Conservation (phyloP, 2,797 vertebrate species). For the Poecile montanus region DNA sequence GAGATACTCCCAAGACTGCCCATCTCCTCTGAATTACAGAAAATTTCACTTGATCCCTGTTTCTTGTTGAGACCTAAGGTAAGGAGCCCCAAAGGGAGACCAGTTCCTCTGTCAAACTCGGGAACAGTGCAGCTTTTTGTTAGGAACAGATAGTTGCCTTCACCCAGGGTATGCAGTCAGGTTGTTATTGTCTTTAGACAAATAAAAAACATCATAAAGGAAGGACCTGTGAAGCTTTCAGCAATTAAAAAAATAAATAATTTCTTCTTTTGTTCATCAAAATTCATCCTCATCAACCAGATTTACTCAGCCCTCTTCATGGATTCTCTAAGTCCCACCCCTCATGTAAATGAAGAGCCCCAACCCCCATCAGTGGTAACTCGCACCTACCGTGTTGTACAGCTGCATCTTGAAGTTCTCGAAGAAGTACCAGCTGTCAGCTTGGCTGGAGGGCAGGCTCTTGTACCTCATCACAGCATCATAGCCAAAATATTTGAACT, state of each 20-base stretch:
- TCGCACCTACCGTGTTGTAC: background rate
- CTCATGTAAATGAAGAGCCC: background rate
- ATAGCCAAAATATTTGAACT: conserved; percentile 30
- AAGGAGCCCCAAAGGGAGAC: background rate
- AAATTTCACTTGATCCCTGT: background rate
- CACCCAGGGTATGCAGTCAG: background rate
- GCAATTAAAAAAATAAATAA: background rate
- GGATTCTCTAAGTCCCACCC: background rate
- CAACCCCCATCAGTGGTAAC: background rate
- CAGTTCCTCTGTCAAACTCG: background rate
- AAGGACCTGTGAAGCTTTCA: background rate
- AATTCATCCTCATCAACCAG: background rate
- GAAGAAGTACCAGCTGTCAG: conserved; percentile 42
- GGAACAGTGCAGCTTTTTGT: background rate
- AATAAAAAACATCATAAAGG: background rate
- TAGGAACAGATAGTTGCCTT: background rate
- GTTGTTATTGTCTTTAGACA: background rate
- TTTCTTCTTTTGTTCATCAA: background rate
- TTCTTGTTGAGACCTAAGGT: background rate
- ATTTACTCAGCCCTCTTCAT: background rate
- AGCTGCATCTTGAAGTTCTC: conserved; percentile 50
- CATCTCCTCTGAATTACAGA: background rate
- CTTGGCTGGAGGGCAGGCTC: background rate
- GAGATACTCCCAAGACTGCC: background rate
- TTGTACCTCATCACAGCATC: conserved; percentile 42